A percentile compares a stretch with the other conserved stretches of the same genome.
Conservation (phyloP, 2,113 vertebrate genomes). For the Oryzias woworae region DNA sequence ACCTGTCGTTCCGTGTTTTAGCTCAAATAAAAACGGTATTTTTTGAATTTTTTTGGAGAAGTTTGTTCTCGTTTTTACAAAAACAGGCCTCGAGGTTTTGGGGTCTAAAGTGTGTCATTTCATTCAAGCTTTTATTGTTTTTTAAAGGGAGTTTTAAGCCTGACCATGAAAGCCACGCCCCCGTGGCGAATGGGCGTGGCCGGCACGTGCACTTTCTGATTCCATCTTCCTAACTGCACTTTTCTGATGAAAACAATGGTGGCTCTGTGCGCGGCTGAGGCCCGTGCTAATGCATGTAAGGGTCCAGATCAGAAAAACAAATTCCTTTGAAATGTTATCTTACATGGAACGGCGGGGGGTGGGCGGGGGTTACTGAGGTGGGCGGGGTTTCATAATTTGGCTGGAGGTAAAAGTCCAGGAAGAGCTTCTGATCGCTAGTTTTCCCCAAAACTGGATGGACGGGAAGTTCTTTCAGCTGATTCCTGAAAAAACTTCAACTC, state of each 20-base stretch:
- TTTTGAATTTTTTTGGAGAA: rapidly evolving
- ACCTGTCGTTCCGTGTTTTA: background rate
- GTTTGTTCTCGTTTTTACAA: background rate
- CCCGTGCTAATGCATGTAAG: slow-evolving; percentile 17
- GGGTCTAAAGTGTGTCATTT: background rate
- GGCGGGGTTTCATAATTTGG: slow-evolving; percentile 4
- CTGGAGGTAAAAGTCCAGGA: slow-evolving; percentile 10
- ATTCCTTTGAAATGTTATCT: slow-evolving; percentile 31
- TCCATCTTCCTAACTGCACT: slow-evolving; percentile 8
- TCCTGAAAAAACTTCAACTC: background rate
- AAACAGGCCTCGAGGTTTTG: background rate
- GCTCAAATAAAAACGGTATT: background rate
- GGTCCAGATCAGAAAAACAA: slow-evolving; percentile 39
- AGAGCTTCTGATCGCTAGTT: background rate
- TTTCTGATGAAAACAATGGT: slow-evolving; percentile 27
- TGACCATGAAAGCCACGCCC: background rate
- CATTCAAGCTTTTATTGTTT: background rate
- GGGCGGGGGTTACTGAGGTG: background rate
- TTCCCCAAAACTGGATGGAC: background rate
- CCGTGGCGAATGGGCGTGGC: slow-evolving; percentile 14
- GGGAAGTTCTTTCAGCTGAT: background rate
- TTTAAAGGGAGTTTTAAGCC: background rate
- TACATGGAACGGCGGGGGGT: background rate
- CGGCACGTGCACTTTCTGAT: slow-evolving; percentile 9
- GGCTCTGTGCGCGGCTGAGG: slow-evolving; percentile 24